Base-by-base conservation (phyloP, 1,140 invertebrate genomes). In the Trigoniulus corallinus region DNA sequence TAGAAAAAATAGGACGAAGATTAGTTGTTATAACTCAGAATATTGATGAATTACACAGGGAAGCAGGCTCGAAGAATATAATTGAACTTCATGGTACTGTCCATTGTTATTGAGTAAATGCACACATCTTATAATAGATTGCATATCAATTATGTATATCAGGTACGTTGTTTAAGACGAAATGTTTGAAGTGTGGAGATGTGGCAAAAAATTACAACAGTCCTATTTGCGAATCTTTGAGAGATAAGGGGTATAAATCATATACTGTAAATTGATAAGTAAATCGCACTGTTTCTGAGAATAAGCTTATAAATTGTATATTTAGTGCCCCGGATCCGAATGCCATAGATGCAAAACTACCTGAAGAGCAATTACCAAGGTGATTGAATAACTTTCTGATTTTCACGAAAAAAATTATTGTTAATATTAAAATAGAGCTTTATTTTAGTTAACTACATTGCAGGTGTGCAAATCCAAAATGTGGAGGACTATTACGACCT, bases 1-100 rank as follows among this genome's bases (percentile, higher is more conserved):
- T 79, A 10, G 59, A 65, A 54, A 60, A 67, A 22, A 66, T 79
- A 58, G 76, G 75, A 1, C 74, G 76, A 56, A 66, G 64, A 43
- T 73, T 86, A 48, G 76, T 74, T 27, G 70, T 91, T 1, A 77
- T 95, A 29, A 95, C 91, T 1, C 89, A 95, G 67, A 96, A 96
- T 74, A 84, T 95, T 44, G 92, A 95, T 71, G 81, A 81, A 42
- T 67, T 95, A 13, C 89, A 95, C 71, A 70, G 70, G 51, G 76
- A 73, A 64, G 88, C 89, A 18, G 89, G 89, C 1, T 81, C 83
- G 18, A 68, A 76, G 54, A 77, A 84, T 58, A 65, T 94, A 2
- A 70, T 89, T 13, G 88, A 95, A 65, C 72, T 96, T n/a, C 91
- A 96, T 72, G 91, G 73, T 37, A 66, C 15, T 47, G 7, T 7